Percentiles rank a stretch among this genome's conserved stretches.
Evolutionary conservation across 1,140 invertebrate genomes (phyloP).

Genomic region (Sycobia sp.): DNA sequence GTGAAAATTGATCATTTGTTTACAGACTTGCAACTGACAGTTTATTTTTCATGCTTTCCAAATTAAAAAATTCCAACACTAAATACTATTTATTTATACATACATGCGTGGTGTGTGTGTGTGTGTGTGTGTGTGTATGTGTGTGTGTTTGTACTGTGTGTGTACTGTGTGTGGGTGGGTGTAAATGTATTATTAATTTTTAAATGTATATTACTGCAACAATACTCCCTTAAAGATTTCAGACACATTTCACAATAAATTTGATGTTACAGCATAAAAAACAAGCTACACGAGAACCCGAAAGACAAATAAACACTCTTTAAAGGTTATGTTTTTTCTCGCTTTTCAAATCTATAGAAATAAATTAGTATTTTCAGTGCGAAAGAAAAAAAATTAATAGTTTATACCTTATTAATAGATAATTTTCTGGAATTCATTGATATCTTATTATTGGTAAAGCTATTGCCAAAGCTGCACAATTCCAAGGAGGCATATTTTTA

Average conservation of each 20-base stretch:
- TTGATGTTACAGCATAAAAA: conserved; percentile 9
- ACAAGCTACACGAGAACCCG: background rate
- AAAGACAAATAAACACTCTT: background rate
- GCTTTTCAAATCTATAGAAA: background rate
- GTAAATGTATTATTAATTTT: too few species aligned
- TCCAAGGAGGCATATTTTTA: conserved; percentile 10
- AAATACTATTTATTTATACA: too few species aligned
- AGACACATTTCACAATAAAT: background rate
- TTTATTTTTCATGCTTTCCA: background rate
- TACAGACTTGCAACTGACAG: background rate
- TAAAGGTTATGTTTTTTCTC: conserved; percentile 14
- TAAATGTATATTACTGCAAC: too few species aligned
- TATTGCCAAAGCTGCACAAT: background rate
- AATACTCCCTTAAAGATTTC: background rate
- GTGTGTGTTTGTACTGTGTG: too few species aligned
- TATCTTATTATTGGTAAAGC: background rate
- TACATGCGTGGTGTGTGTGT: too few species aligned
- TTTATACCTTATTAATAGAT: background rate
- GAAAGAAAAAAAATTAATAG: background rate
- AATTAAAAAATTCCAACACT: background rate
- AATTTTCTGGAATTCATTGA: background rate
- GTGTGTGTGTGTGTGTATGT: too few species aligned
- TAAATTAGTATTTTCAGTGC: too few species aligned
- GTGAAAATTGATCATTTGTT: too few species aligned
- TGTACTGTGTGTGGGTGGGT: too few species aligned